Percentiles rank a stretch among this genome's conserved stretches.
Evolutionary conservation across 2,888 invertebrate genomes (phyloP).

Genomic region (Slavum lentiscoides): DNA sequence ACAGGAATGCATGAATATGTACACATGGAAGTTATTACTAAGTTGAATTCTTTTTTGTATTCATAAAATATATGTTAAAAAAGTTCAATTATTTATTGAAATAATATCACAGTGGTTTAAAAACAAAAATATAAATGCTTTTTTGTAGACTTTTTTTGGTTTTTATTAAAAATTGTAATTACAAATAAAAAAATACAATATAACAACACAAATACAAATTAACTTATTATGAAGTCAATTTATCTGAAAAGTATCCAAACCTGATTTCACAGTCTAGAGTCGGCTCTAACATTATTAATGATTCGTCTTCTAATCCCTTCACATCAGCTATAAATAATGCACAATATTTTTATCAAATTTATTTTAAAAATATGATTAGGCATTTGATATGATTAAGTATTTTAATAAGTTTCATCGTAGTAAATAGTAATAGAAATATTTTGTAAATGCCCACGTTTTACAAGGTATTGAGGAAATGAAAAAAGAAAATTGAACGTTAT

Average conservation of each 20-base stretch:
- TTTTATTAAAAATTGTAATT: not conserved
- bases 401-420: too few species aligned
- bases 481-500: too few species aligned
- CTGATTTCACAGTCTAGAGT: constrained; percentile 42
- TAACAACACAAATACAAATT: not conserved
- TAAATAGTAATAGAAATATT: constrained; percentile 44
- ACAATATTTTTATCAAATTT: too few species aligned
- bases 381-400: too few species aligned
- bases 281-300: constrained; percentile 63
- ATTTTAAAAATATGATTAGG: too few species aligned
- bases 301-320: constrained; percentile 63
- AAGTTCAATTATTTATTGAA: not conserved
- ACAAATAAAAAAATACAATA: not conserved
- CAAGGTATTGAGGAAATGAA: too few species aligned
- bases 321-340: constrained; percentile 59
- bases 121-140: not conserved
- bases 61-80: too few species aligned
- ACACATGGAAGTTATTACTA: too few species aligned
- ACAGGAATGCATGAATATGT: too few species aligned
- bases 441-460: not conserved
- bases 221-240: constrained; percentile 8
- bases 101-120: not conserved
- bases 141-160: not conserved
- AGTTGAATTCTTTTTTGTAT: too few species aligned
- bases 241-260: constrained; percentile 42